A percentile compares a stretch with the other conserved stretches of the same genome.
phyloP scores from a whole-genome alignment of 2,888 invertebrate genomes.

The Patella ulyssiponensis region DNA sequence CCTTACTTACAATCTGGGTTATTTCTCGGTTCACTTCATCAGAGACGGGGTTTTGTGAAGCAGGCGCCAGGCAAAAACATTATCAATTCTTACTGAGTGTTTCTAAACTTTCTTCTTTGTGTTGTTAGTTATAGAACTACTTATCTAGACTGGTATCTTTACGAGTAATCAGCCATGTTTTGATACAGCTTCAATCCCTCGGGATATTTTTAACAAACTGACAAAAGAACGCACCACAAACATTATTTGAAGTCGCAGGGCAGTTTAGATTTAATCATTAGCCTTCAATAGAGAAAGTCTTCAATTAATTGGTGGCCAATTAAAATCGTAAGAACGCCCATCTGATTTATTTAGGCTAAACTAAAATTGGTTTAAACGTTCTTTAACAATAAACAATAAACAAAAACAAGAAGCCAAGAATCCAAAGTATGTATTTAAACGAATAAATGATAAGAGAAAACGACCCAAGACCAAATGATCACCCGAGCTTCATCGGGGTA shows the following conservation, averaged over 20 bases:
- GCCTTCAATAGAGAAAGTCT: background rate
- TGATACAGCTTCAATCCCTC: constrained; percentile 1
- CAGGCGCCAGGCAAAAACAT: constrained; percentile 9
- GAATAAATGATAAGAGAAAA: too few relatives aligned
- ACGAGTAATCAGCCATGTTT: constrained; percentile 4
- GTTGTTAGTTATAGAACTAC: constrained; percentile 7
- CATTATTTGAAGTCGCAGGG: background rate
- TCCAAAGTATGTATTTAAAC: too few relatives aligned
- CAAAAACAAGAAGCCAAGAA: too few relatives aligned
- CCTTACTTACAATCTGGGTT: background rate
- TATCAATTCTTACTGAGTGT: constrained; percentile 5
- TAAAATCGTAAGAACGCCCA: background rate
- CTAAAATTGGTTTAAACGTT: background rate
- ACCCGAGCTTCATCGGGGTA: too few relatives aligned
- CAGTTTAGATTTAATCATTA: constrained; percentile 6
- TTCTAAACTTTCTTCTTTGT: constrained; percentile 9
- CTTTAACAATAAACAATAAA: background rate
- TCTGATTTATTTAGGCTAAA: constrained; percentile 9
- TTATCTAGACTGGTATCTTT: background rate
- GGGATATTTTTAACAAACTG: constrained; percentile 9
- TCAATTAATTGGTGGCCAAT: constrained; percentile 7
- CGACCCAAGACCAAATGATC: too few relatives aligned
- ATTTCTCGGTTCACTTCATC: constrained; percentile 8
- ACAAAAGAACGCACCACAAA: constrained; percentile 5
- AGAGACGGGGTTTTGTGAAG: background rate